A percentile compares a stretch with the other conserved stretches of the same genome.
phyloP scores from a whole-genome alignment of 2,113 vertebrate species.

The Lepus timidus region DNA sequence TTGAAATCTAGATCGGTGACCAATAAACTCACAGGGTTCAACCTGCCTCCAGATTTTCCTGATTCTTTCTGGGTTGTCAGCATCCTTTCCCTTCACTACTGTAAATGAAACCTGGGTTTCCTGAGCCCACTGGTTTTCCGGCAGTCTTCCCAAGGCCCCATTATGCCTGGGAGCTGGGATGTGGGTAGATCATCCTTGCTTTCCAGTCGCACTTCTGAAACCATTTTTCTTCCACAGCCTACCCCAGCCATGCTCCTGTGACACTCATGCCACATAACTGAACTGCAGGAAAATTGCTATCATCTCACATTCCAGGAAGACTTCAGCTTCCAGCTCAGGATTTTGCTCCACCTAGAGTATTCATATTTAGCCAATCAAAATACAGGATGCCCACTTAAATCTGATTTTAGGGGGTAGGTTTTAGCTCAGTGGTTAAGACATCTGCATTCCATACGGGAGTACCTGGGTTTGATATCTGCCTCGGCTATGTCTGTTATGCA shows the following conservation, averaged over 20 bases:
- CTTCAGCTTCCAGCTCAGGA: not conserved
- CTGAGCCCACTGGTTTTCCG: not conserved
- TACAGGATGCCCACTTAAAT: too few species aligned
- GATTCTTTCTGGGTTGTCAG: not conserved
- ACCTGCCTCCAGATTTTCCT: not conserved
- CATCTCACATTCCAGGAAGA: not conserved
- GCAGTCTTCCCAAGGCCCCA: not conserved
- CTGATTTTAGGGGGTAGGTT: too few species aligned
- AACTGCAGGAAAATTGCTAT: not conserved
- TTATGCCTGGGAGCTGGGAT: not conserved
- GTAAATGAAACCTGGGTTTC: not conserved
- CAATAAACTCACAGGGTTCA: not conserved
- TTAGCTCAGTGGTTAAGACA: too few species aligned
- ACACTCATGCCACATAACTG: not conserved
- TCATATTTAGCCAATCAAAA: not conserved
- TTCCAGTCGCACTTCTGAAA: not conserved
- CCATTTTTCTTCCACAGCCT: not conserved
- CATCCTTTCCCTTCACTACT: not conserved
- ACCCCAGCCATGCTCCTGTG: too few species aligned
- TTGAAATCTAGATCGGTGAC: not conserved
- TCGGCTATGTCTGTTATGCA: too few species aligned
- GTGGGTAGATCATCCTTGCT: not conserved
- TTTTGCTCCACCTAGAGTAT: not conserved
- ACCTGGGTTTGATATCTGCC: too few species aligned
- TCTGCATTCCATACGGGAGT: too few species aligned